Base-by-base conservation (phyloP, 2,888 invertebrate genomes). In the Amiota minor region DNA sequence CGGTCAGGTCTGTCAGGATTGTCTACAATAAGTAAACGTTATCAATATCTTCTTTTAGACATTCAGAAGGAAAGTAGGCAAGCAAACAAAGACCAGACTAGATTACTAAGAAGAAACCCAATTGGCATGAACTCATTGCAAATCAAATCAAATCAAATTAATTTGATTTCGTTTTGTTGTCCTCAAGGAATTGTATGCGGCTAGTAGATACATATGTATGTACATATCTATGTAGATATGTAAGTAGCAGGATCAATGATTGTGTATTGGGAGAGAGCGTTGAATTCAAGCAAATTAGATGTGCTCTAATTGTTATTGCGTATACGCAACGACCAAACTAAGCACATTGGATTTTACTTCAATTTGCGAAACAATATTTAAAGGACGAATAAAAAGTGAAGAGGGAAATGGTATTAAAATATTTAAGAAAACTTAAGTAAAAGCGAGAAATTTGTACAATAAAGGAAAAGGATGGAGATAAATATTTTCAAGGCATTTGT, bases 141-240 rank as follows among this genome's bases (percentile, higher is more conserved):
- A 49, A 11, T 49, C 50, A 53, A 59, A 23, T 23, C 18, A 53
- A 18, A 23, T 35, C n/a, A 68, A 75, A 78, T 80, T 74, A 83
- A 84, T 83, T 83, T 83, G 84, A 82, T 79, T 80, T 80, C 75
- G 75, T 81, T 78, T 84, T 79, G 83, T 81, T 80, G 72, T 83
- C 82, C 83, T 78, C 76, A 72, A 73, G 83, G 84, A 81, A 80
- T 83, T 59, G 59, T 20, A 11, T 16, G 16, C 1, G 16, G 18
- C 20, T 35, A 35, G 6, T 35, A 35, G 6, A 6, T 35, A 35
- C 6, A 35, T 35, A 35, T 35, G n/a, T n/a, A n/a, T n/a, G n/a
- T n/a, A n/a, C n/a, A n/a, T n/a, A n/a, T n/a, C n/a, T n/a, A n/a
- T n/a, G 35, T 35, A 35, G 35, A 62, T 59, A 59, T 6, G 20